Percentiles rank a stretch among this genome's conserved stretches.
Conservation (phyloP, 2,888 invertebrate species). For the Tiliacea citrago region DNA sequence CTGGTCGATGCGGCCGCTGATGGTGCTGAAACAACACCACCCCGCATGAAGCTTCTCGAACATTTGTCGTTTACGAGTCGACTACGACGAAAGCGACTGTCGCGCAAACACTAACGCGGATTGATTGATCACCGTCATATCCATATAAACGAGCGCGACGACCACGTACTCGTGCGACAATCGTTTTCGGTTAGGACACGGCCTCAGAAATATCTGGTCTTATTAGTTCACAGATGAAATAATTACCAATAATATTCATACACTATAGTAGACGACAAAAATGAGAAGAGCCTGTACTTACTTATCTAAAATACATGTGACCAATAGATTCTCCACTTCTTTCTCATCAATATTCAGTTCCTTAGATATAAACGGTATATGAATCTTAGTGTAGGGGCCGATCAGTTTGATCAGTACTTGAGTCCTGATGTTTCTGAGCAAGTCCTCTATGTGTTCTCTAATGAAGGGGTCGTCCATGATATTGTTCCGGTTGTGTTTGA, state of each 20-base stretch:
- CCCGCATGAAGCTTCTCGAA: not conserved
- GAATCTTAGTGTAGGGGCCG: conserved; percentile 99
- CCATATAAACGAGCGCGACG: not conserved
- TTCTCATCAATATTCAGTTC: conserved; percentile 97
- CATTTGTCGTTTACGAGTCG: not conserved
- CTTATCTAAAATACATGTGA: conserved; percentile 99
- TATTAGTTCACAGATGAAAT: not conserved
- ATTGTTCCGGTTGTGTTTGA: conserved; percentile 96
- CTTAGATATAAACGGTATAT: conserved; percentile 99
- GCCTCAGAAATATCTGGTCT: not conserved
- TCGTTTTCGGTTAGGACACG: not conserved
- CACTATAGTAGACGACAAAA: no score
- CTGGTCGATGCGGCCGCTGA: conserved; percentile 97
- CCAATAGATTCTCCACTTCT: conserved; percentile 98
- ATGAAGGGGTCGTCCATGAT: conserved; percentile 99
- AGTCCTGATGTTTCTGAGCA: conserved; percentile 98
- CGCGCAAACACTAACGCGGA: not conserved
- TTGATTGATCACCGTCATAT: no score
- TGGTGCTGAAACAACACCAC: conserved; percentile 91
- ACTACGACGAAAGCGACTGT: not conserved
- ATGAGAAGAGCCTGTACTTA: conserved; percentile 85
- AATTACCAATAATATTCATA: not conserved
- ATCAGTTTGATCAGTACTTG: conserved; percentile 99
- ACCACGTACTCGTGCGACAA: not conserved
- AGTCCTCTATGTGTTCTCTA: conserved; percentile 99